Percentiles rank a stretch among this genome's conserved stretches.
phyloP scores from a whole-genome alignment of 2,888 invertebrate genomes.

The Deroplatys truncata region DNA sequence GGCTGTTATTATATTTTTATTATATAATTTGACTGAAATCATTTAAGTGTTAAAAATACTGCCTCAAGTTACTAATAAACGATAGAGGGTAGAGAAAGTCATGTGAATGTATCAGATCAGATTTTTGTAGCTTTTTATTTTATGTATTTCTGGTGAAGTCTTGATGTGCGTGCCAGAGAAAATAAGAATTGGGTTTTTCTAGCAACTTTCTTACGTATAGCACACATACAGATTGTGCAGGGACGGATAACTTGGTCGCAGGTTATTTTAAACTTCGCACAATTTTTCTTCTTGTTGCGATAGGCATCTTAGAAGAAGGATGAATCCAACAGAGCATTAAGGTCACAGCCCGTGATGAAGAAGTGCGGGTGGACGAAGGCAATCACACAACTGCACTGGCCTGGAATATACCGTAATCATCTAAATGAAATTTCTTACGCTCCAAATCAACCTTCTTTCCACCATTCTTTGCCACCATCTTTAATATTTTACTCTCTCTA shows the following conservation, averaged over 20 bases:
- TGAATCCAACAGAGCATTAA: not conserved
- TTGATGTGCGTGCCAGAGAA: too few species aligned
- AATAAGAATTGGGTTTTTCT: too few species aligned
- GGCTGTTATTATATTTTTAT: too few species aligned
- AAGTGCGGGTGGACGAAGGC: not conserved
- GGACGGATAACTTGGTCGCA: not conserved
- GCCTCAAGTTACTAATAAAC: too few species aligned
- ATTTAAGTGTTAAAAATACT: too few species aligned
- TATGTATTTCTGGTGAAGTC: too few species aligned
- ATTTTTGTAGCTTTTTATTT: too few species aligned
- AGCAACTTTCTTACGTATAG: too few species aligned
- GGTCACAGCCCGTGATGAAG: slow-evolving; percentile 3
- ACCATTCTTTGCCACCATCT: not conserved
- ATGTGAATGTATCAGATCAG: too few species aligned
- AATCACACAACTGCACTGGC: slow-evolving; percentile 7
- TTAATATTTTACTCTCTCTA: not conserved
- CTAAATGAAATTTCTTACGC: slow-evolving; percentile 26
- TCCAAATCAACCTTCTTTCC: slow-evolving; percentile 18
- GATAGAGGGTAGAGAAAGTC: too few species aligned
- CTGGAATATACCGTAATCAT: slow-evolving; percentile 19
- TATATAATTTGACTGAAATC: too few species aligned
- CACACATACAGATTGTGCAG: too few species aligned
- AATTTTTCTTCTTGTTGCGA: not conserved
- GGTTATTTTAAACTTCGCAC: not conserved
- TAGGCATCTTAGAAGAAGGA: not conserved